A percentile compares a stretch with the other conserved stretches of the same genome.
Evolutionary conservation across 2,113 vertebrate species (phyloP).

Genomic region (Talpa occidentalis): DNA sequence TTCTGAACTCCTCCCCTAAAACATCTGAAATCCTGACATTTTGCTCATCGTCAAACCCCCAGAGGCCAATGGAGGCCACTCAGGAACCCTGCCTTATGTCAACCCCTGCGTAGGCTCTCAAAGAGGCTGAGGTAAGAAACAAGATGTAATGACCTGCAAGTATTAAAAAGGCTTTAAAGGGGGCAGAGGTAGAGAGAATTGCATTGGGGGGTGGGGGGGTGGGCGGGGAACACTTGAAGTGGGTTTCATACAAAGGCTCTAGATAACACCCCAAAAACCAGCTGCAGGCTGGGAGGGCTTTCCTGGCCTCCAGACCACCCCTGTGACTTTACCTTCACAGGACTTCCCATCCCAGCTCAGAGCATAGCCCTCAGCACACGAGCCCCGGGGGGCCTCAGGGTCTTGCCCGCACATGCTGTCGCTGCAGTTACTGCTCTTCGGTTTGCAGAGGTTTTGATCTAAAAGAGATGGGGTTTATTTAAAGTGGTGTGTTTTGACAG

Average conservation of each 20-base stretch:
- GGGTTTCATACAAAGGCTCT: no score
- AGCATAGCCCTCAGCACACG: conserved; percentile 90
- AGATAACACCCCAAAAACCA: no score
- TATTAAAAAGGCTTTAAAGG: not conserved
- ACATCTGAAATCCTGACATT: not conserved
- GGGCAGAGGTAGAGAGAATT: not conserved
- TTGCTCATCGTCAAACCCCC: not conserved
- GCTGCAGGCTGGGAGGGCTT: no score
- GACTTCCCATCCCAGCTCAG: conserved; percentile 88
- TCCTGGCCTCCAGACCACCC: not conserved
- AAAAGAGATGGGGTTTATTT: conserved; percentile 67
- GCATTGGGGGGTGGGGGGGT: not conserved
- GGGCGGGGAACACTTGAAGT: not conserved
- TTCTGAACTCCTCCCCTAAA: not conserved
- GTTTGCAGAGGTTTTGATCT: conserved; percentile 84
- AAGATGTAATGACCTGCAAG: not conserved
- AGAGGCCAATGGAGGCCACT: not conserved
- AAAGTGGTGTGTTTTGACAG: not conserved
- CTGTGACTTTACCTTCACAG: conserved; percentile 92
- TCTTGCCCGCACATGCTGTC: conserved; percentile 83
- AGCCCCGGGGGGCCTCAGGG: conserved; percentile 81
- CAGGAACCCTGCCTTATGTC: not conserved
- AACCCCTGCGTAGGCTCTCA: not conserved
- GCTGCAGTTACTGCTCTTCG: conserved; percentile 81
- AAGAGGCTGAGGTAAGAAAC: not conserved